Evolutionary conservation across 2,888 invertebrate species (phyloP).

Genomic region (Corbicula japonica): DNA sequence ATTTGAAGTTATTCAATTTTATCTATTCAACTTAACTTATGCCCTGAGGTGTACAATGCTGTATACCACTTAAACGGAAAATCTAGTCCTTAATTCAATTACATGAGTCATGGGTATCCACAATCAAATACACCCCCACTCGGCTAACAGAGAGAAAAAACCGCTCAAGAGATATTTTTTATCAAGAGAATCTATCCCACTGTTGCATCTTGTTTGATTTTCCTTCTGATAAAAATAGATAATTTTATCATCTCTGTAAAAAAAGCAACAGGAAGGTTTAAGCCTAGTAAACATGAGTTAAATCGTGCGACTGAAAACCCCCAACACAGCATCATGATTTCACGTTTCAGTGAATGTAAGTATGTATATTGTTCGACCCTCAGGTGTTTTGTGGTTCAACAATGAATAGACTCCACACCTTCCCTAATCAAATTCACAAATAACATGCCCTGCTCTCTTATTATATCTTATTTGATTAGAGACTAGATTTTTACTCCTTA

Average conservation of each 20-base stretch:
- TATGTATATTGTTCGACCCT: slow-evolving; percentile 25
- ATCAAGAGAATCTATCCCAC: slow-evolving; percentile 27
- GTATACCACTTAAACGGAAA: slow-evolving; percentile 1
- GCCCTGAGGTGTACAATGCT: slow-evolving; percentile 19
- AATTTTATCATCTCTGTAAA: slow-evolving; percentile 34
- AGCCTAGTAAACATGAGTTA: not conserved
- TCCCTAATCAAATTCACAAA: slow-evolving; percentile 17
- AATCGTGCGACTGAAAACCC: slow-evolving; percentile 16
- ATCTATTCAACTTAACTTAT: slow-evolving; percentile 10
- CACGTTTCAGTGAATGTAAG: slow-evolving; percentile 21
- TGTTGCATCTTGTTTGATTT: slow-evolving; percentile 28
- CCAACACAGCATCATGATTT: slow-evolving; percentile 6
- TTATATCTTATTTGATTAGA: slow-evolving; percentile 9
- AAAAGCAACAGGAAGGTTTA: slow-evolving; percentile 16
- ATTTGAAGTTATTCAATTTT: slow-evolving; percentile 19
- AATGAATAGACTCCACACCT: slow-evolving; percentile 32
- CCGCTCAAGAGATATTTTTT: slow-evolving; percentile 9
- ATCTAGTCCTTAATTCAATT: slow-evolving; percentile 8
- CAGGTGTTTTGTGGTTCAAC: slow-evolving; percentile 28
- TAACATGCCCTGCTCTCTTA: slow-evolving; percentile 8
- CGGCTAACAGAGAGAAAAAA: slow-evolving; percentile 8
- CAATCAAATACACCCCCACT: slow-evolving; percentile 29
- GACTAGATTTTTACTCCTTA: not conserved
- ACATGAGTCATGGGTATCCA: slow-evolving; percentile 21
- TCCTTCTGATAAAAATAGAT: slow-evolving; percentile 45